These are phyloP conservation scores for Montipora foliosa DNA, from an alignment of 64 coral and sea anemone genomes.

Conservation along the genomic window DNA sequence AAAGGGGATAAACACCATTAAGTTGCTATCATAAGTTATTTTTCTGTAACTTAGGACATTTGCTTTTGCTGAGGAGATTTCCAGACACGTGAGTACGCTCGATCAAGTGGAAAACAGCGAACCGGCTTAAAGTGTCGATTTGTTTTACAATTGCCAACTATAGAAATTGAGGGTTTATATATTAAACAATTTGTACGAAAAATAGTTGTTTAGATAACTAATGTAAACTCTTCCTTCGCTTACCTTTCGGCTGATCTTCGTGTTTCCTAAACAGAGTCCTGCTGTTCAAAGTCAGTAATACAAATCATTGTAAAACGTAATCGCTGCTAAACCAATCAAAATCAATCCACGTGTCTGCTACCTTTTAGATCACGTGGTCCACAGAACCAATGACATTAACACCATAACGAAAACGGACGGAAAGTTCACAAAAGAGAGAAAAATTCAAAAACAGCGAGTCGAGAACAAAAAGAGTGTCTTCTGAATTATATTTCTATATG, in stretches of 20 bases:
- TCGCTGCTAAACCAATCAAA: neutral
- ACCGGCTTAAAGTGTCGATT: neutral
- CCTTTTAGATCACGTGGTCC: neutral
- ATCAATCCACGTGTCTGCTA: slow-evolving; percentile 1
- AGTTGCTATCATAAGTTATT: too few species aligned
- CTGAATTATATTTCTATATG: too few species aligned
- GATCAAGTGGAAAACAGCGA: too few species aligned
- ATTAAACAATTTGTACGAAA: neutral
- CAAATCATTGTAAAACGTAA: neutral
- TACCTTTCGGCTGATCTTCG: neutral
- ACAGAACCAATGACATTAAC: neutral
- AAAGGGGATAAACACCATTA: too few species aligned
- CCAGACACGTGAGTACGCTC: too few species aligned
- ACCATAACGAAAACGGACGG: neutral
- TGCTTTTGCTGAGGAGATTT: too few species aligned
- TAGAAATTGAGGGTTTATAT: neutral
- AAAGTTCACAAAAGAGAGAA: neutral
- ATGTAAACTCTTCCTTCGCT: neutral
- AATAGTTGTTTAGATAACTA: neutral
- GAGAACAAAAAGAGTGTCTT: neutral
- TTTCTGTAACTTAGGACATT: too few species aligned
- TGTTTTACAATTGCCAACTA: neutral
- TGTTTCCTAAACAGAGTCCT: slow-evolving; percentile 16
- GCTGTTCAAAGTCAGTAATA: slow-evolving; percentile 1
- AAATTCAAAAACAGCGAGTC: too few species aligned